phyloP scores from a whole-genome alignment of 2,888 invertebrate species.

The Eledone cirrhosa region DNA sequence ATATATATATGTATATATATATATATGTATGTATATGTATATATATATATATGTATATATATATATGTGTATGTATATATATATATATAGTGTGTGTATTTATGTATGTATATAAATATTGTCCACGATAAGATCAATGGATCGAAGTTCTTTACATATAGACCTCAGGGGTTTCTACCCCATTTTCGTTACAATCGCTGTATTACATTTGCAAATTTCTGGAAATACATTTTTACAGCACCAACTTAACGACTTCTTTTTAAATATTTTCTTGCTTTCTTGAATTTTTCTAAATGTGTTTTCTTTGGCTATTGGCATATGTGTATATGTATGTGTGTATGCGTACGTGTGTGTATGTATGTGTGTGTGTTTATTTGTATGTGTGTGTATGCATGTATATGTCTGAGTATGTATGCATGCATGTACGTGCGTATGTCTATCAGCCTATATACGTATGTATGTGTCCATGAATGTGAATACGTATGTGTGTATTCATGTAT shows the following conservation, averaged over 20 bases:
- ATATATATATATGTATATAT: background rate
- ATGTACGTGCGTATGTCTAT: too few relatives aligned
- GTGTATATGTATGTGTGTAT: background rate
- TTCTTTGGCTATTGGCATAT: background rate
- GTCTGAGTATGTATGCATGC: background rate
- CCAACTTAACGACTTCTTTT: background rate
- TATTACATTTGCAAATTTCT: conserved; percentile 25
- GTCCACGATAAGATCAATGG: too few relatives aligned
- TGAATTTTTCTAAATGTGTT: background rate
- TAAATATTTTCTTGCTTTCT: background rate
- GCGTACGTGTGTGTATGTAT: too few relatives aligned
- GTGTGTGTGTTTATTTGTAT: too few relatives aligned
- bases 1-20: too few relatives aligned
- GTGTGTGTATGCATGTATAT: background rate
- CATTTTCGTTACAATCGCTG: conserved; percentile 15
- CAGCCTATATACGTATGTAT: too few relatives aligned
- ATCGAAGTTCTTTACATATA: too few relatives aligned
- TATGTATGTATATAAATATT: too few relatives aligned
- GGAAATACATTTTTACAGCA: conserved; percentile 23
- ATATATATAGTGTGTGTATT: too few relatives aligned
- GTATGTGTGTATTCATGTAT: too few relatives aligned
- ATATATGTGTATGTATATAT: background rate
- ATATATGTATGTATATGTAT: conserved; percentile 3
- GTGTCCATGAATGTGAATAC: too few relatives aligned
- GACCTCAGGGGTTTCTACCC: too few relatives aligned